A percentile compares a stretch with the other conserved stretches of the same genome.
Evolutionary conservation across 2,797 vertebrate genomes (phyloP).

Genomic region (Harpagifer antarcticus): DNA sequence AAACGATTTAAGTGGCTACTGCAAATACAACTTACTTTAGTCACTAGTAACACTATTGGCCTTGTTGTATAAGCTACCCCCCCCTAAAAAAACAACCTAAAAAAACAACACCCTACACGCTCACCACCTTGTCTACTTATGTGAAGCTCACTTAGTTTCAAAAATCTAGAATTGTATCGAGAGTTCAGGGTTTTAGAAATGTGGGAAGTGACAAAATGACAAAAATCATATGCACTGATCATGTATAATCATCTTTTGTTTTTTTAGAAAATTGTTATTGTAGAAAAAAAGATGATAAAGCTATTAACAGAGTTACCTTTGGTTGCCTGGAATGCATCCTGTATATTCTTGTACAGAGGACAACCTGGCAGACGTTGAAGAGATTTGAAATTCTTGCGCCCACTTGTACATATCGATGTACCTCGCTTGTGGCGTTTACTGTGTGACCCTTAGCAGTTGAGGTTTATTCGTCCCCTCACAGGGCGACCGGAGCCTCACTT

Average conservation of each 20-base stretch:
- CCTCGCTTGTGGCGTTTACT: slow-evolving; percentile 75
- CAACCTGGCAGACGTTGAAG: slow-evolving; percentile 63
- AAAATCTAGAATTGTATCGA: slow-evolving; percentile 68
- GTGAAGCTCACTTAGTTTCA: slow-evolving; percentile 56
- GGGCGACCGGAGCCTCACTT: slow-evolving; percentile 72
- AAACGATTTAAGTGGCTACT: slow-evolving; percentile 49
- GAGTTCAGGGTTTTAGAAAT: slow-evolving; percentile 71
- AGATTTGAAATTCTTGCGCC: slow-evolving; percentile 73
- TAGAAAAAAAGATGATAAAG: slow-evolving; percentile 65
- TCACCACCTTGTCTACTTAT: slow-evolving; percentile 45
- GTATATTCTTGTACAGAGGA: slow-evolving; percentile 73
- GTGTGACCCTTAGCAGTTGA: slow-evolving; percentile 73
- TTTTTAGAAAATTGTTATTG: slow-evolving; percentile 60
- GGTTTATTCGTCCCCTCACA: slow-evolving; percentile 65
- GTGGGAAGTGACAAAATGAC: slow-evolving; percentile 65
- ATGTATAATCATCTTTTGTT: slow-evolving; percentile 65
- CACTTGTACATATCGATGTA: slow-evolving; percentile 78
- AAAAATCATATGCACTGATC: slow-evolving; percentile 79
- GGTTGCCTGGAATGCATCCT: slow-evolving; percentile 73
- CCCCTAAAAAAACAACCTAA: neutral
- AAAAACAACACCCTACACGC: slow-evolving; percentile 22
- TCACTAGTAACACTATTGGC: slow-evolving; percentile 62
- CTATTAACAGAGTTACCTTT: slow-evolving; percentile 79
- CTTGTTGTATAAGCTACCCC: slow-evolving; percentile 49
- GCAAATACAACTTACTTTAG: slow-evolving; percentile 53